phyloP scores from a whole-genome alignment of 2,113 vertebrate species.

The Leucopsar rothschildi region DNA sequence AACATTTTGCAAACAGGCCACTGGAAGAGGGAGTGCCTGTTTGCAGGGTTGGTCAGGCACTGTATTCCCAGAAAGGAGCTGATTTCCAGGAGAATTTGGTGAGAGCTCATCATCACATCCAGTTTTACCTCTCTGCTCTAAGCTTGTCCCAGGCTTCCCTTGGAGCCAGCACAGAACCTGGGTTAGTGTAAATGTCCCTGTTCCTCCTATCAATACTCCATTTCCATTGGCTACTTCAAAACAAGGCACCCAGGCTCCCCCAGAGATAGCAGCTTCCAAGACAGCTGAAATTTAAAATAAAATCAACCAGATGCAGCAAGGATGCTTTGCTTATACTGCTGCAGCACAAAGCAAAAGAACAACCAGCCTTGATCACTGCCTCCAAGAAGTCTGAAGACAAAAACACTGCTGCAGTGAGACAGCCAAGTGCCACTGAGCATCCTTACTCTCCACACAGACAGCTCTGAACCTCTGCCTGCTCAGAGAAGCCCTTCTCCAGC shows the following conservation, averaged over 20 bases:
- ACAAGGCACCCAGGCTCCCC: background rate
- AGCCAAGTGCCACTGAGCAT: background rate
- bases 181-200: background rate
- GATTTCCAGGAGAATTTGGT: background rate
- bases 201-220: background rate
- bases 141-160: background rate
- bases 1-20: conserved; percentile 5
- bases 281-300: background rate
- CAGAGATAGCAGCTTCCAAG: background rate
- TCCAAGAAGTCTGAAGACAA: background rate
- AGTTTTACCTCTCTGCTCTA: background rate
- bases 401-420: background rate
- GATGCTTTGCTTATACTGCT: background rate
- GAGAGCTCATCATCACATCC: background rate
- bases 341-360: background rate
- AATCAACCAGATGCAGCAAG: background rate
- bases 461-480: background rate
- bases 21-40: conserved; percentile 15
- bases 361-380: background rate
- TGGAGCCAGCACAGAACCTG: background rate
- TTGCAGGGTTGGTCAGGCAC: background rate
- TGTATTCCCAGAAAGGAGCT: background rate
- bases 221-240: background rate
- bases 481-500: background rate
- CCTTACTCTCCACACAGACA: background rate